Percentiles rank a stretch among this genome's conserved stretches.
phyloP scores from a whole-genome alignment of 2,888 invertebrate species.

The Drosophila maculinotata region DNA sequence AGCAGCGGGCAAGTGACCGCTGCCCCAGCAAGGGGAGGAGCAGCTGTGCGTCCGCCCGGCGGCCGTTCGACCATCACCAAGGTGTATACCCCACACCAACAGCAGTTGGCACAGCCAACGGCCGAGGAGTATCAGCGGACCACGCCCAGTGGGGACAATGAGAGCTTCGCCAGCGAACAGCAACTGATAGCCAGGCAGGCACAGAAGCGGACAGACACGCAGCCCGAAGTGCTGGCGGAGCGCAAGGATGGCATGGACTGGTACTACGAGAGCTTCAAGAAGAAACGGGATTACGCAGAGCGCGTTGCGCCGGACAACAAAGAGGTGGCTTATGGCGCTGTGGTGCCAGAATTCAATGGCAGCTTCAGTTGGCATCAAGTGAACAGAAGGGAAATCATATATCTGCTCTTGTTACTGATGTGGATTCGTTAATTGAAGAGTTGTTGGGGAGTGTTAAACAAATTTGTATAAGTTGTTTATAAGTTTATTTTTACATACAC shows the following conservation, averaged over 20 bases:
- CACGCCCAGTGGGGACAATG: slow-evolving; percentile 72
- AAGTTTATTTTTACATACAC: slow-evolving; percentile 54
- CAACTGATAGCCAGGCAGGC: slow-evolving; percentile 66
- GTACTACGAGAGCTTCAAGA: slow-evolving; percentile 93
- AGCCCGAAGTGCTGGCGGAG: slow-evolving; percentile 78
- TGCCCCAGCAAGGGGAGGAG: slow-evolving; percentile 28
- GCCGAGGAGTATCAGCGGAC: slow-evolving; percentile 84
- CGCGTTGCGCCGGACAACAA: slow-evolving; percentile 39
- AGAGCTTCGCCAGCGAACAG: slow-evolving; percentile 58
- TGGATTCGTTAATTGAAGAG: slow-evolving; percentile 36
- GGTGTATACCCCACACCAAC: slow-evolving; percentile 85
- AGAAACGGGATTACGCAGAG: slow-evolving; percentile 67
- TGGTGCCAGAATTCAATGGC: slow-evolving; percentile 21
- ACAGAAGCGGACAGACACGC: slow-evolving; percentile 65
- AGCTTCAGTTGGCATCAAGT: slow-evolving; percentile 18
- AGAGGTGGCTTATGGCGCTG: slow-evolving; percentile 37
- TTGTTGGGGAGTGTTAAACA: slow-evolving; percentile 48
- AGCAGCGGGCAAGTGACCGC: slow-evolving; percentile 25
- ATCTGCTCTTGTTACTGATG: slow-evolving; percentile 38
- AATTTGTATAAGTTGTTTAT: slow-evolving; percentile 50
- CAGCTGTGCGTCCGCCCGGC: slow-evolving; percentile 77
- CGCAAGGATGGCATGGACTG: slow-evolving; percentile 89
- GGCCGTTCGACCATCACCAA: slow-evolving; percentile 88
- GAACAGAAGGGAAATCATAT: slow-evolving; percentile 28
- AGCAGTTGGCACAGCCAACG: slow-evolving; percentile 78